Evolutionary conservation across 2,113 vertebrate genomes (phyloP), one percentile per base, ranked within the genome.

Genomic region (Odocoileus hemionus): DNA sequence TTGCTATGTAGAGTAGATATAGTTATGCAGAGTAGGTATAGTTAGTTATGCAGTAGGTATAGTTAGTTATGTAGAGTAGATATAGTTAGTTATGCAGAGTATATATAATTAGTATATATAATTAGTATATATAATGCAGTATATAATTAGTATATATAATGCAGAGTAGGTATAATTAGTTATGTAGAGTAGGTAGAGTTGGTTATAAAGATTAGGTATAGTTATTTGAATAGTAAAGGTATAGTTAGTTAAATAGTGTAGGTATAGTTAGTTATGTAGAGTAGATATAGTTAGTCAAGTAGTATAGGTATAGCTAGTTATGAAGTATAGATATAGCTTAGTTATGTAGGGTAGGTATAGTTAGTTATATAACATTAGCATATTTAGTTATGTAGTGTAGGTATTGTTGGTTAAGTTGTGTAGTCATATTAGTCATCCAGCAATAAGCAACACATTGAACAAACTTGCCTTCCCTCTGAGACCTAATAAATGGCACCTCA

Each of bases 281-380:
- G 2, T 23, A n/a, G 28, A 17, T 4, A 23, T 6, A 47, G 45
- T 50, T 79, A 30, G 26, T 79, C 30, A 33, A 30, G 9, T 33
- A 79, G 45, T 6, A 9, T 11, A 30, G 26, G 16, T 10, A 50
- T 33, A 58, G 30, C 28, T 30, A 2, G 30, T 74, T 50, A 39
- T 5, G 7, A 1, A 14, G 55, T 5, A 1, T 14, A 28, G 30
- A 15, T 74, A 13, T 43, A 78, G 74, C 28, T 47, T 47, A 17
- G 43, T 79, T 23, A 52, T 1, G 1, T 6, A 80, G 78, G 16
- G 47, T 52, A 21, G 28, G 45, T 33, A 33, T 21, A 67, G 43
- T 28, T 36, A 5, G 36, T 74, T 36, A 36, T 8, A 6, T 1
- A 25, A 39, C 1, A 0, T 17, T 13, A 45, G 74, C 36, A 43